phyloP scores from a whole-genome alignment of 2,797 vertebrate genomes.

The Galagoides demidoff region DNA sequence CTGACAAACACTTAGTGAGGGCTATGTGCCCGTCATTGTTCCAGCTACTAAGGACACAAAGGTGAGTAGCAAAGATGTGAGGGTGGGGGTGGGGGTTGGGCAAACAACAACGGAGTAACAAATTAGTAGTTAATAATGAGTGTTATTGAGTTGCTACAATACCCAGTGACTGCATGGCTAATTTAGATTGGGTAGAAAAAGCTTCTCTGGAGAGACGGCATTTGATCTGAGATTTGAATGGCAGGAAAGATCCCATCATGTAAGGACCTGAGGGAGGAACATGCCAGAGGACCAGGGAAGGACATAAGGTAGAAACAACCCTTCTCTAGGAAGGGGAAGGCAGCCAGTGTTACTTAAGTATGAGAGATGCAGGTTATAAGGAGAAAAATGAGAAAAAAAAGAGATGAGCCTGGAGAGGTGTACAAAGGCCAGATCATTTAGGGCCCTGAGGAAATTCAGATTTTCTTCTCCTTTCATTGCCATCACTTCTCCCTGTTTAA shows the following conservation, averaged over 20 bases:
- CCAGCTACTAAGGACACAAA: neutral
- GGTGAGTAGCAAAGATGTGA: neutral
- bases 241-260: neutral
- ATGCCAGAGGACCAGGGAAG: neutral
- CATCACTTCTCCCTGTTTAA: neutral
- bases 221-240: conserved; percentile 11
- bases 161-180: neutral
- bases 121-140: neutral
- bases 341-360: neutral
- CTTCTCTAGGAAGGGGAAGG: neutral
- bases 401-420: neutral
- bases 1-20: neutral
- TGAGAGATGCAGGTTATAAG: neutral
- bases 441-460: neutral
- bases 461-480: neutral
- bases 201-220: neutral
- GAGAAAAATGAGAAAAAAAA: neutral
- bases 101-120: neutral
- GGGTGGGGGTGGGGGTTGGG: neutral
- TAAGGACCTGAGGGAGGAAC: neutral
- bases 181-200: neutral
- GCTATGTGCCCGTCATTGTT: neutral
- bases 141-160: neutral
- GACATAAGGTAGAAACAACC: neutral
- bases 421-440: neutral